Evolutionary conservation across 2,888 invertebrate species (phyloP).

Genomic region (Calameuta filiformis): DNA sequence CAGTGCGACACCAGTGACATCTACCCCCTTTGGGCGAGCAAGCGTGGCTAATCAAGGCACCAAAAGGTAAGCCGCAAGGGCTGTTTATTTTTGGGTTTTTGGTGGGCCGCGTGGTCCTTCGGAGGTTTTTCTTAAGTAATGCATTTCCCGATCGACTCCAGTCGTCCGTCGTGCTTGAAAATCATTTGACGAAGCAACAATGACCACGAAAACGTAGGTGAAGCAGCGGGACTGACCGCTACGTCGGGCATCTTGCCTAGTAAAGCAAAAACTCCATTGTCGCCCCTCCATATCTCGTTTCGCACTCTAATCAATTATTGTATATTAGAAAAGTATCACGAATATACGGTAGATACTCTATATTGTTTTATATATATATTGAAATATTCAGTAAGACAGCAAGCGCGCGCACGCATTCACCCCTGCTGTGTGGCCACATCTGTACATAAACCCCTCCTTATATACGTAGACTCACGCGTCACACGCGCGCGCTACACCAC

Average conservation of each 20-base stretch:
- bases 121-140: conserved; percentile 49
- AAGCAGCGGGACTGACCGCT: conserved; percentile 45
- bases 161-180: conserved; percentile 48
- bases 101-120: conserved; percentile 43
- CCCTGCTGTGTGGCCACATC: too few relatives aligned
- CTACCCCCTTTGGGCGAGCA: conserved; percentile 57
- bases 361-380: neutral
- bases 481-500: conserved; percentile 31
- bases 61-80: conserved; percentile 74
- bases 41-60: conserved; percentile 91
- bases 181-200: conserved; percentile 54
- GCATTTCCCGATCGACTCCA: conserved; percentile 45
- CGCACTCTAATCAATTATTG: conserved; percentile 41
- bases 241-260: conserved; percentile 58
- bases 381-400: neutral
- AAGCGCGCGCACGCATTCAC: conserved; percentile 3
- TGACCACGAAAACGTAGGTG: conserved; percentile 58
- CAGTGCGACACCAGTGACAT: conserved; percentile 36
- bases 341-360: too few relatives aligned
- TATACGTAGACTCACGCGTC: conserved; percentile 33
- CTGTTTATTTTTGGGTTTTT: conserved; percentile 60
- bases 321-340: conserved; percentile 25
- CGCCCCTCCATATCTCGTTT: conserved; percentile 21
- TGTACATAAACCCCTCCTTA: conserved; percentile 27
- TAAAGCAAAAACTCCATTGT: conserved; percentile 32